These are phyloP conservation scores for Drosophila cardini DNA, from an alignment of 1,140 invertebrate genomes.

Conservation along the genomic window DNA sequence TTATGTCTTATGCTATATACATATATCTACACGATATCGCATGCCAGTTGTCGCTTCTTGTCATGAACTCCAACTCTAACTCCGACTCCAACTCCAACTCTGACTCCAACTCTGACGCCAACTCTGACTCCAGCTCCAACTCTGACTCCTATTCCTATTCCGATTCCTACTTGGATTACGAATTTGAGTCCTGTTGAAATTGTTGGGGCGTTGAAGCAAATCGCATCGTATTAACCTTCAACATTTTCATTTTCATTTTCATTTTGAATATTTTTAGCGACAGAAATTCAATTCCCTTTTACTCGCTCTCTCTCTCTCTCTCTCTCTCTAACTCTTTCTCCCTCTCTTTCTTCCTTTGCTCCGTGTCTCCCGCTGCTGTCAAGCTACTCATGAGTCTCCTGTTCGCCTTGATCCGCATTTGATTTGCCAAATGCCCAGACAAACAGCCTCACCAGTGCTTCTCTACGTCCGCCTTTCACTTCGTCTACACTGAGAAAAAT, in stretches of 20 bases:
- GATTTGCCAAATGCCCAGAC: constrained; percentile 70
- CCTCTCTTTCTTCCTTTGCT: background rate
- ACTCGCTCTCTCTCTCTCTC: background rate
- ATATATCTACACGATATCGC: constrained; percentile 14
- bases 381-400: constrained; percentile 6
- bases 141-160: background rate
- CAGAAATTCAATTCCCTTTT: constrained; percentile 58
- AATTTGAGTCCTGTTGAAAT: background rate
- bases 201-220: constrained; percentile 55
- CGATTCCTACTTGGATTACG: background rate
- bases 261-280: constrained; percentile 63
- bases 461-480: background rate
- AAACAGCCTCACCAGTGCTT: constrained; percentile 13
- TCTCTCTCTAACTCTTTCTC: background rate
- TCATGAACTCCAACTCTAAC: constrained; percentile 66
- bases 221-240: constrained; percentile 78
- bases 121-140: constrained; percentile 15
- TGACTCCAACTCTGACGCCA: constrained; percentile 31
- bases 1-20: background rate
- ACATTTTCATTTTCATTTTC: constrained; percentile 75
- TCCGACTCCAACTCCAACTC: background rate
- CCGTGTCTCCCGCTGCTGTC: too few species aligned
- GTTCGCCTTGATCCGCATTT: constrained; percentile 67
- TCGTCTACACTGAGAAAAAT: background rate
- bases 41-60: constrained; percentile 64